A percentile compares a stretch with the other conserved stretches of the same genome.
These are phyloP conservation scores for Muntiacus reevesi DNA, from an alignment of 2,113 vertebrate genomes.

Conservation along the genomic window DNA sequence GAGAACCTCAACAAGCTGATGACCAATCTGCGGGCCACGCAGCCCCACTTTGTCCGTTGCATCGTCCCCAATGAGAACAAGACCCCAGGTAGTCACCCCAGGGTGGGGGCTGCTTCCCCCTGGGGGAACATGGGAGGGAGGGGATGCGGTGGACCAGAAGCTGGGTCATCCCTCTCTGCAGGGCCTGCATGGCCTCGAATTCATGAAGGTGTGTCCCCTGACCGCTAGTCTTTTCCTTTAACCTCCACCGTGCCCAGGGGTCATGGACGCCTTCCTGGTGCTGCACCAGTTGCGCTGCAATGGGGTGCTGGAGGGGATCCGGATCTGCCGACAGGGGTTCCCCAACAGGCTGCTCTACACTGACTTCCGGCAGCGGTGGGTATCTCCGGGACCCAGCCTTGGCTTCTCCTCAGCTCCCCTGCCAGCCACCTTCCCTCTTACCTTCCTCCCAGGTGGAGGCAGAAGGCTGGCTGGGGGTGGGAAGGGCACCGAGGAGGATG, in stretches of 20 bases:
- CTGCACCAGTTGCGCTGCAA: conserved; percentile 90
- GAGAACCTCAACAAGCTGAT: conserved; percentile 98
- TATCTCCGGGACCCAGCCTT: background rate
- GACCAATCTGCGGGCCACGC: conserved; percentile 94
- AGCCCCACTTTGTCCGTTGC: conserved; percentile 96
- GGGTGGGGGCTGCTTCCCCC: background rate
- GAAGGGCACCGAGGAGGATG: background rate
- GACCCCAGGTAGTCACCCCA: conserved; percentile 86
- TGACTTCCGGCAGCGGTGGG: conserved; percentile 88
- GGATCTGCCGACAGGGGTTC: conserved; percentile 90
- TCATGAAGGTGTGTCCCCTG: background rate
- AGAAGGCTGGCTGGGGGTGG: background rate
- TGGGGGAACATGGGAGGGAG: background rate
- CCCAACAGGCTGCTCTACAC: conserved; percentile 87
- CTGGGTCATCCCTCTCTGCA: background rate
- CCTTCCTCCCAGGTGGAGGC: background rate
- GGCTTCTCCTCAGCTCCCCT: background rate
- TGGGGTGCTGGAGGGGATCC: conserved; percentile 88
- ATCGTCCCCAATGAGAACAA: conserved; percentile 97
- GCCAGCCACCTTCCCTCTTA: background rate
- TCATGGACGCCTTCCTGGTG: conserved; percentile 87
- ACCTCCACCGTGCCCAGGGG: conserved; percentile 68
- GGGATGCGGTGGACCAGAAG: background rate
- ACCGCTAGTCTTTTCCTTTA: background rate
- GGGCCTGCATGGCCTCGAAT: background rate